Percentiles rank a stretch among this genome's conserved stretches.
Conservation (phyloP, 2,113 vertebrate genomes). For the Erinaceus europaeus region DNA sequence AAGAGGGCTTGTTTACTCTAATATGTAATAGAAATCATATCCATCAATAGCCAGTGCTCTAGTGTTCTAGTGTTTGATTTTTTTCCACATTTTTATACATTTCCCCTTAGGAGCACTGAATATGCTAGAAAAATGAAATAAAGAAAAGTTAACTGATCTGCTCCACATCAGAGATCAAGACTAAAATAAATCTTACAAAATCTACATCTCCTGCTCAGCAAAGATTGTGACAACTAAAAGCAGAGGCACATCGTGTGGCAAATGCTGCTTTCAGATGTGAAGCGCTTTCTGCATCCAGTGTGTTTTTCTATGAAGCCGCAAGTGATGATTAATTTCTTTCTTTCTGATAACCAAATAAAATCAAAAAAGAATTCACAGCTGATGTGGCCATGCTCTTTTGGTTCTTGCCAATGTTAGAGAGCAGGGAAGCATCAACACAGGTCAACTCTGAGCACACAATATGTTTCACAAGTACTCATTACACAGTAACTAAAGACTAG, state of each 20-base stretch:
- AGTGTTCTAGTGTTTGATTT: not conserved
- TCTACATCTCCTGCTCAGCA: not conserved
- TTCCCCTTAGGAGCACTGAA: not conserved
- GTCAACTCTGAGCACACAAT: not conserved
- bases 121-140: not conserved
- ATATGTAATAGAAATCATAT: not conserved
- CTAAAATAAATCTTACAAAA: conserved; percentile 34
- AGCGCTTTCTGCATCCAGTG: not conserved
- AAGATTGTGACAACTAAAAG: not conserved
- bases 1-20: not conserved
- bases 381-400: not conserved
- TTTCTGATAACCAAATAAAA: not conserved
- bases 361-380: conserved; percentile 18
- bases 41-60: not conserved
- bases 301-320: conserved; percentile 13
- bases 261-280: not conserved
- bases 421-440: not conserved
- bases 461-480: not conserved
- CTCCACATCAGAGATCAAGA: not conserved
- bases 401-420: not conserved
- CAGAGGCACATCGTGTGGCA: not conserved
- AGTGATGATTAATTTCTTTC: conserved; percentile 7
- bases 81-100: not conserved
- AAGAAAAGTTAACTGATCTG: not conserved
- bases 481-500: not conserved